Evolutionary conservation across 2,113 vertebrate genomes (phyloP).

Genomic region (Eira barbara): DNA sequence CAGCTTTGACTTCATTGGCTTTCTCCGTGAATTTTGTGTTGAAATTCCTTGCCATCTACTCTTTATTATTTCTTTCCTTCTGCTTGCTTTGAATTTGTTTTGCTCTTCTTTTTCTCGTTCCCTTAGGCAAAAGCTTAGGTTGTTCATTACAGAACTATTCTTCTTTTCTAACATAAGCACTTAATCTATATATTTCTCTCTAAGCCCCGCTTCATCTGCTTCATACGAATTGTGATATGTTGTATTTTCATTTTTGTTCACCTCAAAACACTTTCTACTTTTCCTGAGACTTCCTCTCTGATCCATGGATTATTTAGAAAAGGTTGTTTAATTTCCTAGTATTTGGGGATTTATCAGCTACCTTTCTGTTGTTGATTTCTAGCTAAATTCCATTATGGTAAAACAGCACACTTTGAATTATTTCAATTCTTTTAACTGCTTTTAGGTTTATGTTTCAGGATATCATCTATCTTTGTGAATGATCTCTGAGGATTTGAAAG

Average conservation of each 20-base stretch:
- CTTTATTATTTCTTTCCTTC: neutral
- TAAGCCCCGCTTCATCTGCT: neutral
- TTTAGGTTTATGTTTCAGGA: neutral
- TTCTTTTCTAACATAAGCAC: neutral
- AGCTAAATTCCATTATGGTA: neutral
- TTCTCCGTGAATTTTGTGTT: neutral
- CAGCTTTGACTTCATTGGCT: neutral
- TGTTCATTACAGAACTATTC: neutral
- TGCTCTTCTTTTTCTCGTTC: neutral
- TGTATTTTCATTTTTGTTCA: conserved; percentile 15
- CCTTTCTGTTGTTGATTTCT: neutral
- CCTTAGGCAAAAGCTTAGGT: neutral
- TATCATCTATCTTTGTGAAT: neutral
- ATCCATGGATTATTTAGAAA: neutral
- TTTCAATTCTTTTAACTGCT: neutral
- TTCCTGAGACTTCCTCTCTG: neutral
- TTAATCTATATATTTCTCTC: neutral
- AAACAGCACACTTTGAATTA: conserved; percentile 13
- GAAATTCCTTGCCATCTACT: neutral
- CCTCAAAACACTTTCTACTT: conserved; percentile 10
- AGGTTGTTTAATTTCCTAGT: conserved; percentile 1
- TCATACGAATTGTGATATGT: neutral
- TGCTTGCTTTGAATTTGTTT: neutral
- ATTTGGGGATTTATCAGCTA: neutral
- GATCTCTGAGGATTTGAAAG: conserved; percentile 9